Evolutionary conservation across 2,888 invertebrate species (phyloP).

Genomic region (Leuctra nigra): DNA sequence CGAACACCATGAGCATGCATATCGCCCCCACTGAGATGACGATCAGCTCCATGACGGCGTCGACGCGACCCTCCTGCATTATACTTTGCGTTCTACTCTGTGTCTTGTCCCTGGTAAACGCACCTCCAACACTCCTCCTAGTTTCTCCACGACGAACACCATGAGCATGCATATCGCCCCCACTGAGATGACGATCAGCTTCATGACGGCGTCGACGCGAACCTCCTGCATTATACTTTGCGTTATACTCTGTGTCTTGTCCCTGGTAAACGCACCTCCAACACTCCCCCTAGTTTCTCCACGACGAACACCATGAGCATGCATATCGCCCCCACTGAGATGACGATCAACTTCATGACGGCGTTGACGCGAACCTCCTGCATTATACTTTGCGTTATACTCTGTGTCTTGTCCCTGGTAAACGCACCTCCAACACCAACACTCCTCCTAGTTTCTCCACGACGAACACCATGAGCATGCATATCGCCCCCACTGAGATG

Average conservation of each 20-base stretch:
- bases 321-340: constrained; percentile 46
- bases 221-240: no score
- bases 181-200: constrained; percentile 47
- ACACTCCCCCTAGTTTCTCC: constrained; percentile 30
- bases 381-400: no score
- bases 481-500: constrained; percentile 45
- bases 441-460: constrained; percentile 31
- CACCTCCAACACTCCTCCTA: constrained; percentile 32
- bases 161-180: constrained; percentile 47
- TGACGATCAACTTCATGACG: constrained; percentile 52
- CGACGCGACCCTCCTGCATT: constrained; percentile 49
- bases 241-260: no score
- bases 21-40: constrained; percentile 47
- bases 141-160: constrained; percentile 31
- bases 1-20: constrained; percentile 40
- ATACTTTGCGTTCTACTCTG: no score
- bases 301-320: constrained; percentile 39
- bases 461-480: constrained; percentile 39
- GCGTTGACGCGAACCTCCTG: constrained; percentile 49
- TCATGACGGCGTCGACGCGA: constrained; percentile 52
- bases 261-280: no score
- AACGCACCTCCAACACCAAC: no score
- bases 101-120: no score
- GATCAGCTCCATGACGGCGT: constrained; percentile 52
- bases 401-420: no score